Base-by-base conservation (phyloP, 2,113 vertebrate species). In the Mixornis gularis region DNA sequence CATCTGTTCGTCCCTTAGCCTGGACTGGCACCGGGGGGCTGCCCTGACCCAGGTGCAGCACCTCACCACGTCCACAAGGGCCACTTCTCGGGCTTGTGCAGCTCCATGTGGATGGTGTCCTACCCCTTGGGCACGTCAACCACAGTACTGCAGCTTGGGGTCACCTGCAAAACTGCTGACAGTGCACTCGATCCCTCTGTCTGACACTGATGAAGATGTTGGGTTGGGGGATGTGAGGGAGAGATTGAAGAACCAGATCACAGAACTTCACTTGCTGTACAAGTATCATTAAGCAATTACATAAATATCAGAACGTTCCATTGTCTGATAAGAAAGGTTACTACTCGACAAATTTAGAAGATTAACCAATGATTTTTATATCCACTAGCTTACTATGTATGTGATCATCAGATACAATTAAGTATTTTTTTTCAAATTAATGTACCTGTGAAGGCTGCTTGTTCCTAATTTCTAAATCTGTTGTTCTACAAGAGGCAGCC, bases 171-270 rank as follows among this genome's bases (percentile, higher is more conserved):
- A 60, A 18, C 18, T 32, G 34, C 40, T 26, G 7, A 49, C 5
- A 3, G 17, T n/a, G 11, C 27, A 11, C 17, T 38, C 4, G 0
- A 38, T 9, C 27, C 44, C 52, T n/a, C 51, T 40, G n/a, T 9
- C n/a, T 36, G 6, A 59, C 44, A 80, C 10, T 27, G n/a, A 51
- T 10, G 29, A 66, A 29, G 32, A 16, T 27, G 10, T 32, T 25
- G 16, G 11, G 2, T 1, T 71, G 36, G n/a, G 30, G 18, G 15
- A 62, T 21, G 30, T 18, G 20, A 84, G 30, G 22, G 55, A 51
- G 46, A 90, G 13, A 29, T 62, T 22, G 12, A 70, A 40, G 26
- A 76, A 59, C 6, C 25, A 53, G 48, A 49, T 17, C 13, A 64
- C 36, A 69, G 25, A 78, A 82, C 16, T 56, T 29, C 40, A 51